Evolutionary conservation across 2,113 vertebrate species (phyloP), one percentile per base, ranked within the genome.

Genomic region (Gymnogyps californianus): DNA sequence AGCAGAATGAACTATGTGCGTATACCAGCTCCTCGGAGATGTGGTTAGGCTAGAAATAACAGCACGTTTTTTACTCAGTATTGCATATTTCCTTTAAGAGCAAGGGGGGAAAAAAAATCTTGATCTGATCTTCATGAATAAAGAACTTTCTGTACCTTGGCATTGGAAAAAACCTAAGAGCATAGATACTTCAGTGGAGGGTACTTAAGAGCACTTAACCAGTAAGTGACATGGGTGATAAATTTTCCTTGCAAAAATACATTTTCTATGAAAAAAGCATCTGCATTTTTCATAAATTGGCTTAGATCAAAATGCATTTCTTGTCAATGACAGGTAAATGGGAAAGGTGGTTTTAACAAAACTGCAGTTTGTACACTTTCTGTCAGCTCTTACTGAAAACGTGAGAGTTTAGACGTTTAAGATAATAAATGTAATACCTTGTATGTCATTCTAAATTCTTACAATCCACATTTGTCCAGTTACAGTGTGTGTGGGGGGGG

Each of bases 191-290:
- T 62, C 38, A 76, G 58, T 69, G 69, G 57, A 87, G 52, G 14
- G 44, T 90, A 4, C 89, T 80, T 89, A 42, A 70, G 69, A 87
- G 61, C 59, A 76, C 75, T 96, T 94, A 69, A n/a, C 54, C 71
- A 70, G 62, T 67, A 57, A 70, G 38, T 78, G 95, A n/a, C 24
- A 22, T 1, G 38, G 20, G 19, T 76, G 81, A 74, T 85, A 51
- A 65, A 57, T 84, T 71, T 89, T 91, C 89, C 40, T 82, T 67
- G 31, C 47, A 59, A 77, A 90, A 94, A 21, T 67, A 34, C 5
- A 7, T 89, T 89, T 92, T 59, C 58, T 46, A 1, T 59, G 49
- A 61, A 40, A 64, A 93, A 82, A 84, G 3, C 34, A 62, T 55
- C 42, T 67, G 2, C 3, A 4, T 72, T 78, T 92, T 78, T 75